Conservation (phyloP, 2,113 vertebrate genomes). For the Podocnemis expansa region DNA sequence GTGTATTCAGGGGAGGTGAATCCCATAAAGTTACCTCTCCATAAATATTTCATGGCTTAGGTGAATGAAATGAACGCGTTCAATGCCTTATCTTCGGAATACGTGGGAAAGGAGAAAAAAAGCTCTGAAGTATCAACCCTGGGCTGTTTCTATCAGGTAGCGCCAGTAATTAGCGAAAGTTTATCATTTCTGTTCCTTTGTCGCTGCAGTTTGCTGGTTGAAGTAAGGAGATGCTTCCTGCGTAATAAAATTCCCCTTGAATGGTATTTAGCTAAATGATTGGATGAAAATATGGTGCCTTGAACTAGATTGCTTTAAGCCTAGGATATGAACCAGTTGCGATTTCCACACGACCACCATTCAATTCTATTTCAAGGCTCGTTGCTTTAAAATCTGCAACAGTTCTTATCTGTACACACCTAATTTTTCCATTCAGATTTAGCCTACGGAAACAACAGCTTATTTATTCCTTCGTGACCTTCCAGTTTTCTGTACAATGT, state of each 20-base stretch:
- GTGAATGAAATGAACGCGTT: not conserved
- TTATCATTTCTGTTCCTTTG: not conserved
- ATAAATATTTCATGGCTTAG: not conserved
- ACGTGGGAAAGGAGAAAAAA: not conserved
- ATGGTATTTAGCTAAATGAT: slow-evolving; percentile 12
- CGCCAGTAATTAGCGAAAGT: not conserved
- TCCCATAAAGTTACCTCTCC: not conserved
- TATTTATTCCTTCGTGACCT: rapidly evolving
- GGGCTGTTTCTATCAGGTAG: not conserved
- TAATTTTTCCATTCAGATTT: not conserved
- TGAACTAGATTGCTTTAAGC: not conserved
- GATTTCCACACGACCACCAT: not conserved
- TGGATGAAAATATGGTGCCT: not conserved
- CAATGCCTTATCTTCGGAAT: not conserved
- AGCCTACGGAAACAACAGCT: not conserved
- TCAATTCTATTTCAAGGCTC: not conserved
- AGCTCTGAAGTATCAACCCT: not conserved
- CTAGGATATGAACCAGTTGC: not conserved
- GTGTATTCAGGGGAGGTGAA: not conserved
- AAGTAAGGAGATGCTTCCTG: not conserved
- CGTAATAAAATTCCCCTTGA: slow-evolving; percentile 9
- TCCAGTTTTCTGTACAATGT: not conserved
- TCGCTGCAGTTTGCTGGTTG: slow-evolving; percentile 26
- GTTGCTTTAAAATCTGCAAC: not conserved
- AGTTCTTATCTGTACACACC: not conserved